Conservation (phyloP, 1,140 invertebrate genomes). For the Anoplolepis gracilipes region DNA sequence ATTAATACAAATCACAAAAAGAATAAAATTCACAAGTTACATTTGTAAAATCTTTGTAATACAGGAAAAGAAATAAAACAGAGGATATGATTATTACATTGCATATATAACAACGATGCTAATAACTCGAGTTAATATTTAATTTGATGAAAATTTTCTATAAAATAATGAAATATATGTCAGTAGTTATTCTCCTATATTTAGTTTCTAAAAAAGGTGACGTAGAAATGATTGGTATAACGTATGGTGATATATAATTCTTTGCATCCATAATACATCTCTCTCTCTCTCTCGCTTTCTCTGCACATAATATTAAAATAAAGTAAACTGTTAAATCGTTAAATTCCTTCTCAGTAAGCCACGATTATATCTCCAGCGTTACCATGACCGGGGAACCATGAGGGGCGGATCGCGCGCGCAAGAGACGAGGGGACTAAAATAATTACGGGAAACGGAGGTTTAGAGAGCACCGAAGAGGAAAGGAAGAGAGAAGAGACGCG, state of each 20-base stretch:
- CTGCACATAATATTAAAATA: constrained; percentile 8
- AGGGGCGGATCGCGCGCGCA: constrained; percentile 33
- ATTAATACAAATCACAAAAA: neutral
- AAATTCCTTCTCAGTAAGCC: constrained; percentile 29
- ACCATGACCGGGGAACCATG: constrained; percentile 39
- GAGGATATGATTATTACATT: neutral
- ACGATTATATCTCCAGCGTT: constrained; percentile 58
- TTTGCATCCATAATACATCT: neutral
- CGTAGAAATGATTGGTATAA: neutral
- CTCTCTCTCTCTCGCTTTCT: neutral
- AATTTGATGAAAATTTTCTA: neutral
- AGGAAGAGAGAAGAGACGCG: constrained; percentile 54
- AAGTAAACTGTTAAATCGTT: constrained; percentile 45
- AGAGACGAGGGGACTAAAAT: constrained; percentile 54
- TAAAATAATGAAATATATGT: neutral
- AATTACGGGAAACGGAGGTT: constrained; percentile 67
- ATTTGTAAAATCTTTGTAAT: neutral
- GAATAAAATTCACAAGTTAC: neutral
- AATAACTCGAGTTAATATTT: neutral
- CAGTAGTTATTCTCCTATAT: neutral
- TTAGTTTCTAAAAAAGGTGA: constrained; percentile 9
- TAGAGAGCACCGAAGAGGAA: constrained; percentile 58
- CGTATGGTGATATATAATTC: neutral
- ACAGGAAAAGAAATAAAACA: neutral
- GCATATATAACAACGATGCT: too few species aligned